Conservation (phyloP, 1,140 invertebrate species). For the Dreissena rostriformis region DNA sequence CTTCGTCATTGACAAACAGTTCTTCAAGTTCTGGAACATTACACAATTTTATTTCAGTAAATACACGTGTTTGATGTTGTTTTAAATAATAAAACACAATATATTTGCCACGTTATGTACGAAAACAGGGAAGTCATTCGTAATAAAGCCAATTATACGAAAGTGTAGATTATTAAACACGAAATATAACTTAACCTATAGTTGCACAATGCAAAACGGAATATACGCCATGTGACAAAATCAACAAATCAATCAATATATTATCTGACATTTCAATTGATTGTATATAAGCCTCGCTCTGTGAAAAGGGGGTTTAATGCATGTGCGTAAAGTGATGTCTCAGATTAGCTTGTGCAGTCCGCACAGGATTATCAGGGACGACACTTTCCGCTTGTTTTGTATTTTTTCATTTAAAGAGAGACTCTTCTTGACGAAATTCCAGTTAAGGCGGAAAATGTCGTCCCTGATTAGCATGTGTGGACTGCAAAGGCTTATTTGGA, state of each 20-base stretch:
- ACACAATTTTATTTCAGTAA: background rate
- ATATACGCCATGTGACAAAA: too few species aligned
- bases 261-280: too few species aligned
- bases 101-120: background rate
- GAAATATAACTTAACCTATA: background rate
- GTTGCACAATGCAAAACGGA: background rate
- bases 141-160: too few species aligned
- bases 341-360: too few species aligned
- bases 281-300: too few species aligned
- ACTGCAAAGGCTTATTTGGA: background rate
- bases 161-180: background rate
- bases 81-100: background rate
- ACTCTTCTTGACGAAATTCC: background rate
- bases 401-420: too few species aligned
- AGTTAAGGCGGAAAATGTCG: background rate
- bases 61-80: background rate
- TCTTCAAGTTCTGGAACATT: slow-evolving; percentile 35
- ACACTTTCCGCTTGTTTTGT: too few species aligned
- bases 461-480: background rate
- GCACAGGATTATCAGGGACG: too few species aligned
- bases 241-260: too few species aligned
- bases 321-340: too few species aligned
- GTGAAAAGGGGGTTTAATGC: too few species aligned
- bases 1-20: slow-evolving; percentile 38
- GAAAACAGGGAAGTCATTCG: background rate